A percentile compares a stretch with the other conserved stretches of the same genome.
phyloP scores from a whole-genome alignment of 2,888 invertebrate species.

The Mechanitis mazaeus region DNA sequence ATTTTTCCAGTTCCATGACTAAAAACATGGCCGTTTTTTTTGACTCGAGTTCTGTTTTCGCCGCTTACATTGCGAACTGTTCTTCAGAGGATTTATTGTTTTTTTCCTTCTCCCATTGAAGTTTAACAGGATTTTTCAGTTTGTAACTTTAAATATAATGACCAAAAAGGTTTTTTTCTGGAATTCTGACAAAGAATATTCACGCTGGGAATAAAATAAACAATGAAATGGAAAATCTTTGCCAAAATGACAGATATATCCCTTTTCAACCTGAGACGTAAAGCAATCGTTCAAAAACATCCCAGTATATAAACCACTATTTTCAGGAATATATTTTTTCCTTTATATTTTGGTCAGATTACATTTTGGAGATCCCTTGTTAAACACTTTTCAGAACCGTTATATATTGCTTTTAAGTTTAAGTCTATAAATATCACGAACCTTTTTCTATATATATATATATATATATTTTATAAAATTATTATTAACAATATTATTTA shows the following conservation, averaged over 20 bases:
- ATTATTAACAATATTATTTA: no score
- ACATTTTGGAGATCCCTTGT: not conserved
- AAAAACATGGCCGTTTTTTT: slow-evolving; percentile 27
- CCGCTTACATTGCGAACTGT: slow-evolving; percentile 20
- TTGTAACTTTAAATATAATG: not conserved
- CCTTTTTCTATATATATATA: no score
- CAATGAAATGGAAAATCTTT: not conserved
- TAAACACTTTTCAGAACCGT: not conserved
- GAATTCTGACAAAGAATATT: not conserved
- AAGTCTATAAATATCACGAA: no score
- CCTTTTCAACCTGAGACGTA: slow-evolving; percentile 9
- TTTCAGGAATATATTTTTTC: not conserved
- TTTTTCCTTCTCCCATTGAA: slow-evolving; percentile 11
- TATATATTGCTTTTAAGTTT: no score
- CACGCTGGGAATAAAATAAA: not conserved
- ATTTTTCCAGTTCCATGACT: slow-evolving; percentile 30
- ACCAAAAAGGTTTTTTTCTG: not conserved
- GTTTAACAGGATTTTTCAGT: slow-evolving; percentile 27
- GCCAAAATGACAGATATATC: slow-evolving; percentile 9
- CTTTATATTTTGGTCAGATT: not conserved
- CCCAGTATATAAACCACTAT: not conserved
- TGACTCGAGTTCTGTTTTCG: slow-evolving; percentile 25
- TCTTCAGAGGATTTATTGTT: slow-evolving; percentile 22
- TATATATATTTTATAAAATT: no score
- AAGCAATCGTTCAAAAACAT: slow-evolving; percentile 12